A percentile compares a stretch with the other conserved stretches of the same genome.
Conservation (phyloP, 2,888 invertebrate genomes). For the Oxyteleia sp. region DNA sequence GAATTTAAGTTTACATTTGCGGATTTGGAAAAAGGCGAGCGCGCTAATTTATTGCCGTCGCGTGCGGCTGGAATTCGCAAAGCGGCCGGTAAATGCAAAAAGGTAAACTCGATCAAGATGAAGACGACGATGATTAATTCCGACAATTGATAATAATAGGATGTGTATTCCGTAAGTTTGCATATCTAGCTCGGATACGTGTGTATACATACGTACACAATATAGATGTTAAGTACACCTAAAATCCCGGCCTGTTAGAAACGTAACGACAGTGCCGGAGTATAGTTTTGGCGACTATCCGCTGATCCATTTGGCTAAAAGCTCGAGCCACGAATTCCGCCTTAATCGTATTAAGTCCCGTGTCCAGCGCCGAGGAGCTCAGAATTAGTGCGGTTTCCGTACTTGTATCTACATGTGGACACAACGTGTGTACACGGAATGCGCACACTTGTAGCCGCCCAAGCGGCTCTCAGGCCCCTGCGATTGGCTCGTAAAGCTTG, state of each 20-base stretch:
- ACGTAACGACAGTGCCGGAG: slow-evolving; percentile 62
- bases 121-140: slow-evolving; percentile 42
- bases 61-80: slow-evolving; percentile 8
- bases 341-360: slow-evolving; percentile 83
- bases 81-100: slow-evolving; percentile 1
- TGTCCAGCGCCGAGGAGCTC: slow-evolving; percentile 76
- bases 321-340: slow-evolving; percentile 78
- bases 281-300: slow-evolving; percentile 75
- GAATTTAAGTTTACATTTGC: slow-evolving; percentile 25
- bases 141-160: slow-evolving; percentile 58
- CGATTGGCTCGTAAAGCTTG: slow-evolving; percentile 78
- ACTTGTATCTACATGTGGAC: slow-evolving; percentile 70
- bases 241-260: slow-evolving; percentile 54
- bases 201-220: slow-evolving; percentile 35
- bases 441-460: slow-evolving; percentile 72
- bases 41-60: slow-evolving; percentile 11
- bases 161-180: slow-evolving; percentile 43
- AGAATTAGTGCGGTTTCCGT: slow-evolving; percentile 79
- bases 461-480: slow-evolving; percentile 61
- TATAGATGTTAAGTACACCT: slow-evolving; percentile 62
- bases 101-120: background rate
- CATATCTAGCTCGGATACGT: slow-evolving; percentile 35
- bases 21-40: slow-evolving; percentile 8
- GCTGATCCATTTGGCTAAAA: slow-evolving; percentile 82
- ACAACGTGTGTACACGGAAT: slow-evolving; percentile 73